Evolutionary conservation across 2,888 invertebrate genomes (phyloP).

Genomic region (Flexamia atlantica): DNA sequence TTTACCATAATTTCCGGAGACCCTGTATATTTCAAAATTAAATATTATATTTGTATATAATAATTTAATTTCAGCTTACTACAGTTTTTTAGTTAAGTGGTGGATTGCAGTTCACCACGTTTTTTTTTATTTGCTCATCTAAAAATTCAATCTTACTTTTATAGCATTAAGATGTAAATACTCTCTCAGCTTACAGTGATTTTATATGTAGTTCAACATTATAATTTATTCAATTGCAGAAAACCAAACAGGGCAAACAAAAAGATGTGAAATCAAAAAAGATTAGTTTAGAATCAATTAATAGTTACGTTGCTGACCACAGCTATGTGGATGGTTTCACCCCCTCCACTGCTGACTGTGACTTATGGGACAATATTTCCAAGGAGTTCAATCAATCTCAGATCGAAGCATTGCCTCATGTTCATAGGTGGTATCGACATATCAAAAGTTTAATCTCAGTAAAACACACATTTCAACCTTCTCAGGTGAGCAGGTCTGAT

Average conservation of each 20-base stretch:
- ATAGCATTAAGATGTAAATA: too few species aligned
- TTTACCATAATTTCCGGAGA: too few species aligned
- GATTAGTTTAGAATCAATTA: constrained; percentile 25
- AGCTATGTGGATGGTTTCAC: constrained; percentile 54
- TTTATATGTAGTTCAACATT: not conserved
- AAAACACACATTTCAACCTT: constrained; percentile 13
- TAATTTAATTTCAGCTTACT: too few species aligned
- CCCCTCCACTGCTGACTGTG: constrained; percentile 18
- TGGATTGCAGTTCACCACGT: too few species aligned
- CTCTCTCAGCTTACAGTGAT: not conserved
- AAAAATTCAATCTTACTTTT: too few species aligned
- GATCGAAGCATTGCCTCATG: constrained; percentile 36
- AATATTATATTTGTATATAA: too few species aligned
- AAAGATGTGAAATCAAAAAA: constrained; percentile 40
- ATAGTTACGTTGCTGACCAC: constrained; percentile 47
- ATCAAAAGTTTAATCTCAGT: constrained; percentile 52
- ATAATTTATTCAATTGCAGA: constrained; percentile 45
- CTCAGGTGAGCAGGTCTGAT: constrained; percentile 33
- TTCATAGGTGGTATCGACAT: constrained; percentile 47
- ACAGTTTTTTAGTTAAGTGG: too few species aligned
- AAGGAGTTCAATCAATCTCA: not conserved
- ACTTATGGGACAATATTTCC: constrained; percentile 24
- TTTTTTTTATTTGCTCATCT: too few species aligned
- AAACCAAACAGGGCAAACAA: constrained; percentile 27
- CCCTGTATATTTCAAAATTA: too few species aligned